Conservation (phyloP, 1,140 invertebrate genomes). For the Steinernema feltiae region DNA sequence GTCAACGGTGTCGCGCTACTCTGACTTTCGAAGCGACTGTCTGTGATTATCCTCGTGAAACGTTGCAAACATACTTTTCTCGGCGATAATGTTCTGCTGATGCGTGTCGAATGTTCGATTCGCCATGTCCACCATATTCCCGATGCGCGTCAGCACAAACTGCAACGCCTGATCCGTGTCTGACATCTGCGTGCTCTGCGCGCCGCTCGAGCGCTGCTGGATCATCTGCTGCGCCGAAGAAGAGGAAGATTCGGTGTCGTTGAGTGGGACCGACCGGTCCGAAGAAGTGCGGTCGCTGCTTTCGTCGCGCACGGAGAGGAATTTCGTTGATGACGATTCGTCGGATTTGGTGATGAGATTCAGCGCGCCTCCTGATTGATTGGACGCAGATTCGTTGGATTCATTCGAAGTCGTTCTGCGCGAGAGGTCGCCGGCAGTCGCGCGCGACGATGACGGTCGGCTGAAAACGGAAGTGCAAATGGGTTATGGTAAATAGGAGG, state of each 20-base stretch:
- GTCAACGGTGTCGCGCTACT: no score
- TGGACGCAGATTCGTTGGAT: not conserved
- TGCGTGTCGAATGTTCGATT: not conserved
- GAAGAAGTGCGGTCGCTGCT: not conserved
- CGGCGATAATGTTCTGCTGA: not conserved
- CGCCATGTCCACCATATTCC: not conserved
- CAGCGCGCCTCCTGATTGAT: not conserved
- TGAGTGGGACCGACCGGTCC: not conserved
- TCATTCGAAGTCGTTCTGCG: not conserved
- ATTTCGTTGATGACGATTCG: not conserved
- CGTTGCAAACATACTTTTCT: not conserved
- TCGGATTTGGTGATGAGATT: slow-evolving; percentile 4
- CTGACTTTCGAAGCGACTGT: no score
- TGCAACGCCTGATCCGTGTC: not conserved
- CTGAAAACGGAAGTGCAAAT: slow-evolving; percentile 9
- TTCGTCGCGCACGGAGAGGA: not conserved
- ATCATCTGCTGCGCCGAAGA: not conserved
- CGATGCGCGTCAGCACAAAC: not conserved
- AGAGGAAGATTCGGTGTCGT: not conserved
- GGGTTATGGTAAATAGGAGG: not conserved
- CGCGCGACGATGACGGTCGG: not conserved
- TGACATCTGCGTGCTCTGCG: not conserved
- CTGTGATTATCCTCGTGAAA: not conserved
- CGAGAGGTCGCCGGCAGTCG: not conserved
- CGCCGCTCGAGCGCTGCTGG: not conserved